These are phyloP conservation scores for Achatina immaculata DNA, from an alignment of 1,140 invertebrate species.

Conservation along the genomic window DNA sequence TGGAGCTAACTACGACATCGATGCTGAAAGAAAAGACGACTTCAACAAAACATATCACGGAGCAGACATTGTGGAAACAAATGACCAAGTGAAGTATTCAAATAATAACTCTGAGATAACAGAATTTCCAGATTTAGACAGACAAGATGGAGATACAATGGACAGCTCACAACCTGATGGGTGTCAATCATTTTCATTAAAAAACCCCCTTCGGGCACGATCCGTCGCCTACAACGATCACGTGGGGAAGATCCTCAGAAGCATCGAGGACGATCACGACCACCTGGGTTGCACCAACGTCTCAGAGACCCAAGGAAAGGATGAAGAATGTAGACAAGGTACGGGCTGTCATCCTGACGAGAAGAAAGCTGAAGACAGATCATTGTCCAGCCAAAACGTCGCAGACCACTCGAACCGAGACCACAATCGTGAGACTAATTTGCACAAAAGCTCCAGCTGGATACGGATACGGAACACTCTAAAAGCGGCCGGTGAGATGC, in stretches of 20 bases:
- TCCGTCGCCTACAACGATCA: background rate
- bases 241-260: background rate
- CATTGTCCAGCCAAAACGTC: background rate
- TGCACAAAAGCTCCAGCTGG: constrained; percentile 74
- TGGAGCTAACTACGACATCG: background rate
- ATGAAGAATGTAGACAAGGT: background rate
- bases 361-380: background rate
- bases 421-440: background rate
- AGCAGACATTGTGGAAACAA: background rate
- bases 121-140: background rate
- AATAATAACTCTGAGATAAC: background rate
- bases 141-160: background rate
- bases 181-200: background rate
- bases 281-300: background rate
- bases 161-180: background rate
- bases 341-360: background rate
- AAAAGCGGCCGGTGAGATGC: constrained; percentile 89
- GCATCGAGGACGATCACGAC: background rate
- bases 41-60: no score
- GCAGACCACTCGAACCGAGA: background rate
- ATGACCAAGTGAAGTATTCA: no score
- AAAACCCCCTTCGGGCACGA: background rate
- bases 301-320: no score
- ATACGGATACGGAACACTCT: constrained; percentile 93
- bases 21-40: background rate